phyloP scores from a whole-genome alignment of 2,797 vertebrate genomes.

The Buphagus erythrorhynchus region DNA sequence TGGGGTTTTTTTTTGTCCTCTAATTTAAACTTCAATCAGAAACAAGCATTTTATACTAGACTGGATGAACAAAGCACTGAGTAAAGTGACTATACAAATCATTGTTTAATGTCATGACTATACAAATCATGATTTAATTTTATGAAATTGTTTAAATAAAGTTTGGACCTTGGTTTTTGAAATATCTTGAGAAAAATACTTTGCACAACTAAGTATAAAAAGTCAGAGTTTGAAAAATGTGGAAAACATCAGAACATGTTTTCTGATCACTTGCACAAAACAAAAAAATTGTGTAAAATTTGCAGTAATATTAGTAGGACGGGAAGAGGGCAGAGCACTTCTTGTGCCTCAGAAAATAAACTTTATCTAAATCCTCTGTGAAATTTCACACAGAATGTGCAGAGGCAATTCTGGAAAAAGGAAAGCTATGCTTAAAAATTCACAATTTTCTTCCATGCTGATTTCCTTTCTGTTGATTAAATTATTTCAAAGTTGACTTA shows the following conservation, averaged over 20 bases:
- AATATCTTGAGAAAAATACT: background rate
- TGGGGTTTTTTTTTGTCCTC: too few species aligned
- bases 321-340: background rate
- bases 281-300: background rate
- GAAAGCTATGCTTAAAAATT: background rate
- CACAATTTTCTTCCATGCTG: background rate
- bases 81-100: background rate
- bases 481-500: background rate
- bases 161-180: background rate
- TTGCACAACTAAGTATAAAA: background rate
- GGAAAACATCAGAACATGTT: background rate
- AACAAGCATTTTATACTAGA: background rate
- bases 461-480: background rate
- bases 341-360: background rate
- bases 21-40: background rate
- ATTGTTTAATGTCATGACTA: background rate
- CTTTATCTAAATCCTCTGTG: background rate
- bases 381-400: background rate
- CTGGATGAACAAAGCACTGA: background rate
- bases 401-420: background rate
- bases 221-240: background rate
- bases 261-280: background rate
- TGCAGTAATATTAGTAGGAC: background rate
- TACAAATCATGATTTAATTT: background rate
- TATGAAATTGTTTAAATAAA: background rate